Evolutionary conservation across 2,113 vertebrate genomes (phyloP).

Genomic region (Urocolius indicus): DNA sequence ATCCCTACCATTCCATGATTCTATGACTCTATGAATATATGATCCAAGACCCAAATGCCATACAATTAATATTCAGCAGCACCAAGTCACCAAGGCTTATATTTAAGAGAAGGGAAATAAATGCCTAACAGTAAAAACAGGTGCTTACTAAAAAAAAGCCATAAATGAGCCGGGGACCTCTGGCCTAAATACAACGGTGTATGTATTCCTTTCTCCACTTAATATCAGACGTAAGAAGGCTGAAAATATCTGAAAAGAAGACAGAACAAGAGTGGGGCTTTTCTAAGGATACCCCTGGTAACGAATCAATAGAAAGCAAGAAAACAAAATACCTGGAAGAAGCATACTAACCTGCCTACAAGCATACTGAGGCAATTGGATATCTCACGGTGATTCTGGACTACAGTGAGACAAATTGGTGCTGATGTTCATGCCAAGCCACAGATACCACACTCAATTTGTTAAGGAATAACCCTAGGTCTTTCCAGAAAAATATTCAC

Average conservation of each 20-base stretch:
- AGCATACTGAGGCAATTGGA: neutral
- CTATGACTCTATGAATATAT: neutral
- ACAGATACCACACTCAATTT: slow-evolving; percentile 56
- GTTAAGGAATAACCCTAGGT: slow-evolving; percentile 62
- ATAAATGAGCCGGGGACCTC: neutral
- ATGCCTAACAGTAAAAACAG: neutral
- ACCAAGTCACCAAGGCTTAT: neutral
- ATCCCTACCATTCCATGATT: too few species aligned
- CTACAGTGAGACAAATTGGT: slow-evolving; percentile 18
- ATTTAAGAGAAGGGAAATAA: neutral
- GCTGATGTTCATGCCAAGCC: slow-evolving; percentile 29
- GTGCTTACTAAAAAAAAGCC: neutral
- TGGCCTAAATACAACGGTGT: neutral
- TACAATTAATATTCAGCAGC: neutral
- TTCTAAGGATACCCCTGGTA: neutral
- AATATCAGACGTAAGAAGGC: neutral
- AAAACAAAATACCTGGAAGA: neutral
- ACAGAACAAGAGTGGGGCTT: neutral
- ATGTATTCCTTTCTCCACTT: neutral
- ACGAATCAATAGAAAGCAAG: neutral
- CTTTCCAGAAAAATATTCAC: slow-evolving; percentile 54
- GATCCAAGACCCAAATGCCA: neutral
- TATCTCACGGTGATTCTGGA: neutral
- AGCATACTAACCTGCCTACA: neutral
- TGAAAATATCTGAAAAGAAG: neutral